phyloP scores from a whole-genome alignment of 2,113 vertebrate species.

The Coreoperca whiteheadi region DNA sequence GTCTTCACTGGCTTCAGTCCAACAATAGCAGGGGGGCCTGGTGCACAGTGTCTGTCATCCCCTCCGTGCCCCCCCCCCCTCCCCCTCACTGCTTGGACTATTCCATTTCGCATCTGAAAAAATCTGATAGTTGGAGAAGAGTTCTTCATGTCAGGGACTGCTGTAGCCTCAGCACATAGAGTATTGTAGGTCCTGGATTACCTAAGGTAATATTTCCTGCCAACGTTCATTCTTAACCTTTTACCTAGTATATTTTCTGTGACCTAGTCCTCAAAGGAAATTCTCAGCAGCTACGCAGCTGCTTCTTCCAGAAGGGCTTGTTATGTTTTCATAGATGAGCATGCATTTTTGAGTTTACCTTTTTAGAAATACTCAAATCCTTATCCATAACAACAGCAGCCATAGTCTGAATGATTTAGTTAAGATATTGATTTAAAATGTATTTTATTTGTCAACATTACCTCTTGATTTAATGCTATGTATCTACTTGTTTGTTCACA shows the following conservation, averaged over 20 bases:
- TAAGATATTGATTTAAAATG: neutral
- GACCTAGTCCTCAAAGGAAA: neutral
- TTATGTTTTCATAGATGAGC: slow-evolving; percentile 40
- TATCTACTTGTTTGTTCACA: slow-evolving; percentile 1
- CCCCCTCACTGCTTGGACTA: slow-evolving; percentile 69
- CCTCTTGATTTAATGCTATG: slow-evolving; percentile 1
- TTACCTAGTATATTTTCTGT: neutral
- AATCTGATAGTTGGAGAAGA: slow-evolving; percentile 79
- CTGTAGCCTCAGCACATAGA: slow-evolving; percentile 69
- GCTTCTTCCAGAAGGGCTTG: slow-evolving; percentile 12
- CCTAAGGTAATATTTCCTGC: slow-evolving; percentile 67
- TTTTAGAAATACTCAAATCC: slow-evolving; percentile 4
- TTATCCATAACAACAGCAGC: neutral
- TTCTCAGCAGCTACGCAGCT: slow-evolving; percentile 9
- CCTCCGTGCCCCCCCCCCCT: slow-evolving; percentile 26
- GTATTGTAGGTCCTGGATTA: slow-evolving; percentile 58
- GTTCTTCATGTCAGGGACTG: slow-evolving; percentile 80
- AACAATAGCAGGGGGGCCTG: neutral
- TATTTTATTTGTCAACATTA: neutral
- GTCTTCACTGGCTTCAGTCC: neutral
- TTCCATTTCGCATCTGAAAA: slow-evolving; percentile 78
- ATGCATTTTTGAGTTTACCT: slow-evolving; percentile 56
- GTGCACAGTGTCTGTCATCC: slow-evolving; percentile 6
- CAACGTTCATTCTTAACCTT: slow-evolving; percentile 22
- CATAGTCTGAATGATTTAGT: neutral